A percentile compares a stretch with the other conserved stretches of the same genome.
Evolutionary conservation across 2,797 vertebrate genomes (phyloP).

Genomic region (Poliocrania exsul): DNA sequence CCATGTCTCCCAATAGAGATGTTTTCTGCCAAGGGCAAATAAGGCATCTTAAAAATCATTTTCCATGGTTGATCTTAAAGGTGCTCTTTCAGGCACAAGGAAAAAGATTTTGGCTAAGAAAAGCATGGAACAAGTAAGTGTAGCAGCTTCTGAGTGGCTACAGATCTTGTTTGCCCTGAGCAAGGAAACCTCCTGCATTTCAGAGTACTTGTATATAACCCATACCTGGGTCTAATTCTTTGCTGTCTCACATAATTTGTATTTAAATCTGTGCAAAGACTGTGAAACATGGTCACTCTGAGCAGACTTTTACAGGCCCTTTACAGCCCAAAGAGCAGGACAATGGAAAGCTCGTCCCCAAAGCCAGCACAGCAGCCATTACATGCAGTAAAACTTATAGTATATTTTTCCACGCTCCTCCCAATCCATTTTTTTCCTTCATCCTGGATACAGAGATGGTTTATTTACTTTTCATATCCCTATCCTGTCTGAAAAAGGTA

Average conservation of each 20-base stretch:
- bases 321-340: neutral
- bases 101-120: neutral
- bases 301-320: neutral
- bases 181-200: neutral
- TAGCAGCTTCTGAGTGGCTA: neutral
- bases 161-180: neutral
- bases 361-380: neutral
- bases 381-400: neutral
- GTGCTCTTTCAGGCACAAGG: neutral
- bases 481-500: neutral
- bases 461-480: neutral
- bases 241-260: neutral
- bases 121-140: neutral
- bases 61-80: neutral
- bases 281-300: neutral
- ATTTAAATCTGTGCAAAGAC: neutral
- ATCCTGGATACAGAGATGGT: neutral
- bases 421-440: neutral
- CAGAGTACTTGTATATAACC: neutral
- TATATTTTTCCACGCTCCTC: neutral
- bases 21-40: neutral
- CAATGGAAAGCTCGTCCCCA: neutral
- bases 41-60: neutral
- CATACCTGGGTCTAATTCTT: neutral
- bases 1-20: neutral